A percentile compares a stretch with the other conserved stretches of the same genome.
These are phyloP conservation scores for Holcopasites calliopsidis DNA, from an alignment of 1,140 invertebrate genomes.

Conservation along the genomic window DNA sequence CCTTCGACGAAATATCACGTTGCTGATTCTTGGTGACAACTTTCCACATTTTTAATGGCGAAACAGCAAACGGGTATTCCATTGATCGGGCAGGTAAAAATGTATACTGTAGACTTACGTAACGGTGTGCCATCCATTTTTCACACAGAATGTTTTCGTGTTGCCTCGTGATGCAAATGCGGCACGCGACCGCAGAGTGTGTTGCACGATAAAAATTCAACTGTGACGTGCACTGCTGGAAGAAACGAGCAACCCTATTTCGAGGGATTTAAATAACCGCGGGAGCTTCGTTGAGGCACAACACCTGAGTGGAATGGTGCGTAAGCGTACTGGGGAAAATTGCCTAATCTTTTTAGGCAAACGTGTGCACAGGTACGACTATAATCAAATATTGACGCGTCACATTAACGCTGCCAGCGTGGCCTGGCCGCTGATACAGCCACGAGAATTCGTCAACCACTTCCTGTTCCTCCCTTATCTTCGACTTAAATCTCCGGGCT, in stretches of 20 bases:
- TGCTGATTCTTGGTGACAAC: background rate
- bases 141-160: constrained; percentile 17
- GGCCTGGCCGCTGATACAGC: background rate
- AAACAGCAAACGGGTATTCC: too few relatives aligned
- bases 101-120: constrained; percentile 18
- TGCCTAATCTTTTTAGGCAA: constrained; percentile 61
- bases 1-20: constrained; percentile 17
- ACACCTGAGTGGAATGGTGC: constrained; percentile 62
- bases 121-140: constrained; percentile 21
- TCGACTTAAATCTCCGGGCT: background rate
- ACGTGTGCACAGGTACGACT: background rate
- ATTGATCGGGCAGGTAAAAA: constrained; percentile 19
- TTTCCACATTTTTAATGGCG: too few relatives aligned
- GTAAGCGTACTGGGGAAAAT: constrained; percentile 51
- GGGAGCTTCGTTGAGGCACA: constrained; percentile 43
- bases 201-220: constrained; percentile 37
- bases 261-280: constrained; percentile 70
- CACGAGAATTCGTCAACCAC: background rate
- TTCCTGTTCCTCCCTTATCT: constrained; percentile 20
- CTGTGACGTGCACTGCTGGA: background rate
- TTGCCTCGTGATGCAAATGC: constrained; percentile 11
- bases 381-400: constrained; percentile 47
- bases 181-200: constrained; percentile 45
- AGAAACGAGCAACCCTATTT: constrained; percentile 43
- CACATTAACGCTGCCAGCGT: constrained; percentile 12